A percentile compares a stretch with the other conserved stretches of the same genome.
Evolutionary conservation across 2,888 invertebrate species (phyloP).

Genomic region (Tuberolachnus salignus): DNA sequence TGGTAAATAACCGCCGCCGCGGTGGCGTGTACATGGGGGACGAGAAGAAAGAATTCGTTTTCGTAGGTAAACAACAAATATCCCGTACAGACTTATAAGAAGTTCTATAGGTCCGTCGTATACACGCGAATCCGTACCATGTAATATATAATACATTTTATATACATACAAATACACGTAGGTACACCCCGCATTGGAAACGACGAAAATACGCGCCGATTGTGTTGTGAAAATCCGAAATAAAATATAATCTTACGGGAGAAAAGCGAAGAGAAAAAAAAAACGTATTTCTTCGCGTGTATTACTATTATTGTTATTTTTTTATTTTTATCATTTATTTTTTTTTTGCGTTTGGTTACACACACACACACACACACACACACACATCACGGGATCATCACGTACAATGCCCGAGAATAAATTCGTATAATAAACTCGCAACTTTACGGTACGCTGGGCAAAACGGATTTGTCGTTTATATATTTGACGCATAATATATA

Average conservation of each 20-base stretch:
- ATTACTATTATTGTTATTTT: slow-evolving; percentile 1
- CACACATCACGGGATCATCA: too few relatives aligned
- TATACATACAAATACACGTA: too few relatives aligned
- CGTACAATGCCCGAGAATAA: slow-evolving; percentile 15
- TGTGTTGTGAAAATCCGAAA: slow-evolving; percentile 13
- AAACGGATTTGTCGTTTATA: slow-evolving; percentile 50
- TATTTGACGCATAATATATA: slow-evolving; percentile 14
- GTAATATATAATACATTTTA: too few relatives aligned
- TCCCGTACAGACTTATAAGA: not conserved
- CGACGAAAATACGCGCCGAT: not conserved
- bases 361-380: not conserved
- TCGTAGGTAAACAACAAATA: slow-evolving; percentile 28
- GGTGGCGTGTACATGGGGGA: not conserved
- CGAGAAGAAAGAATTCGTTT: slow-evolving; percentile 1
- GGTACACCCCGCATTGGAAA: not conserved
- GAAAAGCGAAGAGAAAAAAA: slow-evolving; percentile 14
- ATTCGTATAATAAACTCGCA: slow-evolving; percentile 45
- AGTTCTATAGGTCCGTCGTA: not conserved
- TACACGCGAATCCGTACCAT: not conserved
- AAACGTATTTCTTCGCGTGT: not conserved
- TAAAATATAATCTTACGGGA: slow-evolving; percentile 15
- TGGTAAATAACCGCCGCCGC: not conserved
- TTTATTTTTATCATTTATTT: not conserved
- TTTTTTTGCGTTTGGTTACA: not conserved
- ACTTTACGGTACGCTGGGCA: slow-evolving; percentile 52